These are phyloP conservation scores for Protobothrops mucrosquamatus DNA, from an alignment of 2,113 vertebrate species.

Conservation along the genomic window DNA sequence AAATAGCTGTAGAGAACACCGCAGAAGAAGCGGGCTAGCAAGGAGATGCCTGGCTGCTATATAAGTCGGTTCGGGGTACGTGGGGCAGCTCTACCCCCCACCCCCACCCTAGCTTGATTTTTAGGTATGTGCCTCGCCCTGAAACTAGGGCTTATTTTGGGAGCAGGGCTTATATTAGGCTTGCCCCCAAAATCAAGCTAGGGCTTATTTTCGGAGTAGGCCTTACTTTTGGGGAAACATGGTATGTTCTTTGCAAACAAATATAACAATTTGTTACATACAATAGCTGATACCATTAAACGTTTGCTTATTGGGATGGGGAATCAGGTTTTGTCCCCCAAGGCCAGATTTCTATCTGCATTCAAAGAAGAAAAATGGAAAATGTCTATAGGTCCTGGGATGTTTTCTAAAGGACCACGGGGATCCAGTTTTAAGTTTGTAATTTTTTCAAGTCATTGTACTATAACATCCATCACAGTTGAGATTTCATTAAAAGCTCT, in stretches of 20 bases:
- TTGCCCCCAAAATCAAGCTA: too few species aligned
- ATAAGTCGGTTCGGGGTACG: too few species aligned
- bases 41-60: too few species aligned
- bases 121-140: too few species aligned
- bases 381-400: not conserved
- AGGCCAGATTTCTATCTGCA: not conserved
- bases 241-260: not conserved
- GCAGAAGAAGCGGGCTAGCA: too few species aligned
- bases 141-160: too few species aligned
- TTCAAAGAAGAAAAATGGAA: not conserved
- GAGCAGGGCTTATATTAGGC: too few species aligned
- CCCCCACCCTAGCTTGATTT: too few species aligned
- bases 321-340: not conserved
- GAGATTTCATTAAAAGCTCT: not conserved
- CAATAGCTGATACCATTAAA: not conserved
- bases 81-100: too few species aligned
- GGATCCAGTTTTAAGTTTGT: not conserved
- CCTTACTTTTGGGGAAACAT: too few species aligned
- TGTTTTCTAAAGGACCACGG: not conserved
- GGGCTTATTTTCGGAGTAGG: too few species aligned
- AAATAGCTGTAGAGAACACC: too few species aligned
- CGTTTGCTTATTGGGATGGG: not conserved
- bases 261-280: not conserved
- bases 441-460: not conserved
- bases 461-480: not conserved